These are phyloP conservation scores for Zygogramma bicolorata DNA, from an alignment of 2,888 invertebrate species.

Conservation along the genomic window DNA sequence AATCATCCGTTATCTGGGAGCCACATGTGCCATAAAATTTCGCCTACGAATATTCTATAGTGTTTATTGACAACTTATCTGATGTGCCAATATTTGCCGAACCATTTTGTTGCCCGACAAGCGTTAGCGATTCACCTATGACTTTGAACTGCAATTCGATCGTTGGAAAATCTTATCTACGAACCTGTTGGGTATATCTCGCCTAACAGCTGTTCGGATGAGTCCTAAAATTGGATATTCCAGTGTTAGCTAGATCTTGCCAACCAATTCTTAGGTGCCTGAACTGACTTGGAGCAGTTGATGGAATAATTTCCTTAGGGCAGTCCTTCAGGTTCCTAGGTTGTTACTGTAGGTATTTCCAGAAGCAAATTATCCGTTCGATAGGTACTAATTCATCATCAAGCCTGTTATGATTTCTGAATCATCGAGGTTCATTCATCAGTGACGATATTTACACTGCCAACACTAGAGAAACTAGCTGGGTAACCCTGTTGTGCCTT, in stretches of 20 bases:
- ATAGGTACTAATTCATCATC: too few species aligned
- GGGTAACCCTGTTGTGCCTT: too few species aligned
- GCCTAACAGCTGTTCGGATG: background rate
- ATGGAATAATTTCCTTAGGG: too few species aligned
- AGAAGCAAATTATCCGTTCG: too few species aligned
- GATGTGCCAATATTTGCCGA: slow-evolving; percentile 46
- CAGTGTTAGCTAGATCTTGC: background rate
- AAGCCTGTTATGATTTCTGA: too few species aligned
- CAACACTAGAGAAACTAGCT: too few species aligned
- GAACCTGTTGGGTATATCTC: background rate
- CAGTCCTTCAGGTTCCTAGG: too few species aligned
- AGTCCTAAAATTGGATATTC: background rate
- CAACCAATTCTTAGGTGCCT: background rate
- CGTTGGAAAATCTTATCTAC: background rate
- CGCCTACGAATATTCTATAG: slow-evolving; percentile 52
- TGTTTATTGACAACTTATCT: slow-evolving; percentile 54
- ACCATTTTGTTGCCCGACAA: slow-evolving; percentile 27
- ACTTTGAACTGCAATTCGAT: slow-evolving; percentile 16
- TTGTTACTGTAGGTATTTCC: too few species aligned
- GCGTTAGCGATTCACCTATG: background rate
- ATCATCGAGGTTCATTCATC: too few species aligned
- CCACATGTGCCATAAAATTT: slow-evolving; percentile 55
- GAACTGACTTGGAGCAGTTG: too few species aligned
- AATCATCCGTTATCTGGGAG: slow-evolving; percentile 55
- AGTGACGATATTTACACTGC: too few species aligned